Evolutionary conservation across 1,140 invertebrate genomes (phyloP).

Genomic region (Procambarus clarkii): DNA sequence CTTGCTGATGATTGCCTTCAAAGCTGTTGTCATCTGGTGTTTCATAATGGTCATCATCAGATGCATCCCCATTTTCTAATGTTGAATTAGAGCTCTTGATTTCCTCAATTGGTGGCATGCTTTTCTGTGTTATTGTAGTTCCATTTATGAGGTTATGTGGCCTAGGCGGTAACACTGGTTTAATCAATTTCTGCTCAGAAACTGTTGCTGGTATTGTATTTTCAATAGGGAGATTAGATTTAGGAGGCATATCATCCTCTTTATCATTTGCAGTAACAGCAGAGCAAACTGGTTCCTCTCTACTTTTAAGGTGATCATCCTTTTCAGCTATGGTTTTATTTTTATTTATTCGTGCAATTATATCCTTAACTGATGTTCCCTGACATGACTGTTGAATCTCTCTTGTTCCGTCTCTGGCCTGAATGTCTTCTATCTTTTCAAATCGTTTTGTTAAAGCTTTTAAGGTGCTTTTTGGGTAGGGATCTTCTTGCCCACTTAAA

Average conservation of each 20-base stretch:
- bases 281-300: neutral
- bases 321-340: neutral
- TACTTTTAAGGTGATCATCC: neutral
- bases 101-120: neutral
- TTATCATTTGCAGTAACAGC: neutral
- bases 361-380: conserved; percentile 53
- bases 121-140: neutral
- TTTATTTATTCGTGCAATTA: conserved; percentile 54
- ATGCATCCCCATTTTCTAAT: neutral
- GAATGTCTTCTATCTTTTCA: conserved; percentile 16
- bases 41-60: conserved; percentile 49
- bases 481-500: conserved; percentile 4
- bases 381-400: conserved; percentile 8
- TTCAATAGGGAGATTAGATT: neutral
- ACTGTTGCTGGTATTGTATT: neutral
- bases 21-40: conserved; percentile 43
- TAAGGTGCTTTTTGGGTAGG: conserved; percentile 23
- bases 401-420: neutral
- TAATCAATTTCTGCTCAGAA: neutral
- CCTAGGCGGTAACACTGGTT: conserved; percentile 7
- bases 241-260: neutral
- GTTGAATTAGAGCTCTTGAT: neutral
- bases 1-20: neutral
- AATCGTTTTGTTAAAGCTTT: conserved; percentile 17
- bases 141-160: conserved; percentile 14